A percentile compares a stretch with the other conserved stretches of the same genome.
Evolutionary conservation across 2,113 vertebrate genomes (phyloP).

Genomic region (Microcebus lehilahytsara): DNA sequence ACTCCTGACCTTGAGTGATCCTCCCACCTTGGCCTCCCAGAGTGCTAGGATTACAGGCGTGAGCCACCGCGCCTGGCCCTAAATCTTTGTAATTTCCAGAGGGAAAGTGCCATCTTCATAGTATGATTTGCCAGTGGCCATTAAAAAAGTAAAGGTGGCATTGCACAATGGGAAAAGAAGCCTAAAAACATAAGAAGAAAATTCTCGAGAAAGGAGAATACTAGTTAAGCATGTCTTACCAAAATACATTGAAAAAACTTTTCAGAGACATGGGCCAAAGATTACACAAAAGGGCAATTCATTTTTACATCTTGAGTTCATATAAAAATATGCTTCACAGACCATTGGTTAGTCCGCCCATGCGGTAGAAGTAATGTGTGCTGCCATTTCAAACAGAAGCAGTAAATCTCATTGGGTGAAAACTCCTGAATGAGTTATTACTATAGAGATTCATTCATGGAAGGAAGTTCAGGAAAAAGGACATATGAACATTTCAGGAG

Average conservation of each 20-base stretch:
- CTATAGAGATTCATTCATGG: not conserved
- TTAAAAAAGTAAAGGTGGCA: not conserved
- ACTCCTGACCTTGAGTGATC: too few relatives aligned
- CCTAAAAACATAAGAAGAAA: not conserved
- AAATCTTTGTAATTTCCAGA: not conserved
- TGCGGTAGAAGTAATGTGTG: not conserved
- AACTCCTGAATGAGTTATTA: not conserved
- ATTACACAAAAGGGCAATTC: slow-evolving; percentile 29
- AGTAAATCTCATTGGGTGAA: slow-evolving; percentile 1
- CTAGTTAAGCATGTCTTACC: not conserved
- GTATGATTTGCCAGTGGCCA: not conserved
- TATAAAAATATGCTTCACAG: slow-evolving; percentile 41
- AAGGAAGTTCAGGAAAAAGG: not conserved
- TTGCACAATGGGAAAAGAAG: not conserved
- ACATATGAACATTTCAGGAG: not conserved
- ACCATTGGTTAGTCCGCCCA: not conserved
- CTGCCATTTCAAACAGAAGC: slow-evolving; percentile 39
- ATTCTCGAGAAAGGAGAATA: not conserved
- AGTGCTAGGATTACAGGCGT: too few relatives aligned
- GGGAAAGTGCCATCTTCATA: not conserved
- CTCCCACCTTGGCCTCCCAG: too few relatives aligned
- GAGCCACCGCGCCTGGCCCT: too few relatives aligned
- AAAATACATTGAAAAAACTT: slow-evolving; percentile 10
- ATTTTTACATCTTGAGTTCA: slow-evolving; percentile 11
- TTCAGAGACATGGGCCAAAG: not conserved